These are phyloP conservation scores for Panulirus ornatus DNA, from an alignment of 1,140 invertebrate genomes.

Conservation along the genomic window DNA sequence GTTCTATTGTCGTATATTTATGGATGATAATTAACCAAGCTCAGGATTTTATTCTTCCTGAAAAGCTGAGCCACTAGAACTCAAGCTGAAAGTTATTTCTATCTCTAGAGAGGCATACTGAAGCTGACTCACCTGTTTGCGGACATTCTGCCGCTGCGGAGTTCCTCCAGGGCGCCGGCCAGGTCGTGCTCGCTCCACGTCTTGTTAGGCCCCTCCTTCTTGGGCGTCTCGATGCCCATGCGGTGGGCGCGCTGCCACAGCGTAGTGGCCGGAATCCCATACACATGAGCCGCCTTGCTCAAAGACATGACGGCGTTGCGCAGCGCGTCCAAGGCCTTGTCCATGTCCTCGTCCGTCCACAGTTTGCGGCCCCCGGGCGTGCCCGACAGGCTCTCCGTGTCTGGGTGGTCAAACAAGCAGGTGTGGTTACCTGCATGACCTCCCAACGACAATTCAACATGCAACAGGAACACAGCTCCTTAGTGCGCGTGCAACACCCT, in stretches of 20 bases:
- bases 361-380: slow-evolving; percentile 81
- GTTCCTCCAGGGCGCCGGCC: slow-evolving; percentile 77
- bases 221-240: slow-evolving; percentile 88
- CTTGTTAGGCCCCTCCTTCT: slow-evolving; percentile 91
- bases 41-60: too few species aligned
- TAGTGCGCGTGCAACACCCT: too few species aligned
- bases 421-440: too few species aligned
- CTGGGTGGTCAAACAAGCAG: too few species aligned
- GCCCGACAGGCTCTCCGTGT: slow-evolving; percentile 78
- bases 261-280: slow-evolving; percentile 92
- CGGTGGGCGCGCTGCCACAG: slow-evolving; percentile 91
- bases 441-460: too few species aligned
- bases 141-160: slow-evolving; percentile 72
- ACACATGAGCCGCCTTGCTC: slow-evolving; percentile 90
- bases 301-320: slow-evolving; percentile 91
- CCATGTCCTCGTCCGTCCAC: slow-evolving; percentile 93
- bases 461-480: too few species aligned
- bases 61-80: too few species aligned
- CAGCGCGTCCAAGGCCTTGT: slow-evolving; percentile 89
- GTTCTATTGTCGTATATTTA: too few species aligned
- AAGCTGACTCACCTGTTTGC: slow-evolving; percentile 68
- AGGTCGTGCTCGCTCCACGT: slow-evolving; percentile 92
- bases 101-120: too few species aligned
- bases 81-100: too few species aligned
- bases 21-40: too few species aligned